phyloP scores from a whole-genome alignment of 2,888 invertebrate species.

The Ceramica pisi region DNA sequence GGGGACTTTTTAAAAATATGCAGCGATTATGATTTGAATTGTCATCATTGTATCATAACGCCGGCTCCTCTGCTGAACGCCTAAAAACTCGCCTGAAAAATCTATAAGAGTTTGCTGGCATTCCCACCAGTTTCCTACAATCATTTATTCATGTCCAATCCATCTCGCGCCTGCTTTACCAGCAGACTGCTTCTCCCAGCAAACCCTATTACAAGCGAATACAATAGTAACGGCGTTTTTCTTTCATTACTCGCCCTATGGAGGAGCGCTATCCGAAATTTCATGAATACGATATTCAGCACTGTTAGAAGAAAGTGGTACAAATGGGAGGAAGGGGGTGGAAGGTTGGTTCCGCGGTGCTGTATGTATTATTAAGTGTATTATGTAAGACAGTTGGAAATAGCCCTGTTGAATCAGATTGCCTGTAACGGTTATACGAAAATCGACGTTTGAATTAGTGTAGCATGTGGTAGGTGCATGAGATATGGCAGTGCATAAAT shows the following conservation, averaged over 20 bases:
- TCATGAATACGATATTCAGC: conserved; percentile 55
- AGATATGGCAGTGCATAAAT: neutral
- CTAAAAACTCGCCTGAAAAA: too few relatives aligned
- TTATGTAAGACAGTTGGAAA: conserved; percentile 24
- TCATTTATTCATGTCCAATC: neutral
- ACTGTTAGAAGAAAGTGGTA: conserved; percentile 21
- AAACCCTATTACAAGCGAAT: conserved; percentile 34
- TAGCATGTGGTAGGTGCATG: neutral
- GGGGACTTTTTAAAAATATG: too few relatives aligned
- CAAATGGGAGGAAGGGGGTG: conserved; percentile 2
- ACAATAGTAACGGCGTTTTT: conserved; percentile 33
- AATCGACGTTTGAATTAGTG: conserved; percentile 12
- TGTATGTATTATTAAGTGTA: conserved; percentile 36
- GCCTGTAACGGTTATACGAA: conserved; percentile 28
- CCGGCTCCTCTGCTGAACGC: too few relatives aligned
- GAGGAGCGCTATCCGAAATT: conserved; percentile 9
- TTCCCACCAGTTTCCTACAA: neutral
- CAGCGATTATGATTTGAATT: too few relatives aligned
- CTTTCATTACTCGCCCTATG: conserved; percentile 11
- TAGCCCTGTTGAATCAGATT: conserved; percentile 8
- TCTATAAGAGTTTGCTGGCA: neutral
- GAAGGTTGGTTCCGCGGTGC: neutral
- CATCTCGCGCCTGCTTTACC: neutral
- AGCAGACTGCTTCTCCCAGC: conserved; percentile 3
- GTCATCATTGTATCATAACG: too few relatives aligned